These are phyloP conservation scores for Strigops habroptila DNA, from an alignment of 2,113 vertebrate genomes.

Conservation along the genomic window DNA sequence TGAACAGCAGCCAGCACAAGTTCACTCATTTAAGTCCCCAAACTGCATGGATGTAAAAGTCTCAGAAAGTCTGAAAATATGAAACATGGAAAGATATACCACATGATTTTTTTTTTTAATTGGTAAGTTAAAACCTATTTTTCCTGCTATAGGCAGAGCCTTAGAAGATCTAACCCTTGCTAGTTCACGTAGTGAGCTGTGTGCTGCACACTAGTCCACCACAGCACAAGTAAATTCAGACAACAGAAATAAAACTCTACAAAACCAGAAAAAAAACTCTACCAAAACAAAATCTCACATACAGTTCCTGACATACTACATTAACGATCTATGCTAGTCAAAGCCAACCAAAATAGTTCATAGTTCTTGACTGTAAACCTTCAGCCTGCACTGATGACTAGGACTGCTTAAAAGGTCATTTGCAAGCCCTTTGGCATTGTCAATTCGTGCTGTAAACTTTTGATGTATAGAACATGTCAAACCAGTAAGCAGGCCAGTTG, in stretches of 20 bases:
- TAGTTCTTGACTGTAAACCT: not conserved
- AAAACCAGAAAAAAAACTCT: not conserved
- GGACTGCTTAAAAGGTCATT: not conserved
- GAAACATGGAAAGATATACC: not conserved
- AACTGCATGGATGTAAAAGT: not conserved
- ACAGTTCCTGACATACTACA: not conserved
- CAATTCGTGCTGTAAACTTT: not conserved
- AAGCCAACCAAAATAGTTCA: not conserved
- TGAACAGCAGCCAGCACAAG: not conserved
- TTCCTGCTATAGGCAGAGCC: not conserved
- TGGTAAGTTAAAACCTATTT: not conserved
- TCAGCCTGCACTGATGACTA: not conserved
- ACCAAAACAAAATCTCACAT: not conserved
- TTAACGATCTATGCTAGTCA: not conserved
- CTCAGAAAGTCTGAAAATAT: not conserved
- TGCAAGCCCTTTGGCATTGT: not conserved
- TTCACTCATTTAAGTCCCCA: not conserved
- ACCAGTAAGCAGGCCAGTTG: not conserved
- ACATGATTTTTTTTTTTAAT: fast-evolving
- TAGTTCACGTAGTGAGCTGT: not conserved
- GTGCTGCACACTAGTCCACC: not conserved
- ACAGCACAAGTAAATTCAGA: not conserved
- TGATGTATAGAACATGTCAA: not conserved
- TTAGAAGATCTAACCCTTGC: not conserved
- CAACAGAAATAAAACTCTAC: not conserved